Percentiles rank a stretch among this genome's conserved stretches.
Conservation (phyloP, 53 echinoderm and acorn worm species). For the Mesocentrotus franciscanus region DNA sequence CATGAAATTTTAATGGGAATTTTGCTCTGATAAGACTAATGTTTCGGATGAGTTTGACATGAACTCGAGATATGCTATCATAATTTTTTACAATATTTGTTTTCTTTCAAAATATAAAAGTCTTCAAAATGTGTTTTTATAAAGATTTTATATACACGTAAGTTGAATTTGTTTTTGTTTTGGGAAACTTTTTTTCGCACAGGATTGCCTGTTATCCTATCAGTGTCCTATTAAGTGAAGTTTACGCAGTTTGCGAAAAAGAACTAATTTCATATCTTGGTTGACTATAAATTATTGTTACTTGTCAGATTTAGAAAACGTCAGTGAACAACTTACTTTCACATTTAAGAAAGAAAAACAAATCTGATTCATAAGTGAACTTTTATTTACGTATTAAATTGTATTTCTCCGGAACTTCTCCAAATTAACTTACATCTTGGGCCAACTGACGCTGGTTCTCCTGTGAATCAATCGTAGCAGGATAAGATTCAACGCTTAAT, state of each 20-base stretch:
- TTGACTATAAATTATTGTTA: too few species aligned
- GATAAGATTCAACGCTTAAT: not conserved
- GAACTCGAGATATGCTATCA: not conserved
- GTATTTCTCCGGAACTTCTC: not conserved
- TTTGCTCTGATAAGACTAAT: not conserved
- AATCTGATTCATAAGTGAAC: not conserved
- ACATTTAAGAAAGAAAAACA: not conserved
- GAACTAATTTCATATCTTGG: too few species aligned
- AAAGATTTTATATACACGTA: not conserved
- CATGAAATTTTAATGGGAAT: too few species aligned
- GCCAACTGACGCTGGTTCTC: not conserved
- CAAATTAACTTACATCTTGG: constrained; percentile 10
- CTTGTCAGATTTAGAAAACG: not conserved
- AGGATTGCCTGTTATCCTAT: too few species aligned
- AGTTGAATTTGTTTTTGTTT: too few species aligned
- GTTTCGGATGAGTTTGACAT: too few species aligned
- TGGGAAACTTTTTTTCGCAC: too few species aligned
- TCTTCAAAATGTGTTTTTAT: not conserved
- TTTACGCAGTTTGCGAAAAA: too few species aligned
- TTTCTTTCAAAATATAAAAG: not conserved
- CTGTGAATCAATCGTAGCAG: not conserved
- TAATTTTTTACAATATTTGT: not conserved
- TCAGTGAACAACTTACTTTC: not conserved
- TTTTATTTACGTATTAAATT: not conserved
- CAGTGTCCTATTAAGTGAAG: too few species aligned